Evolutionary conservation across 2,888 invertebrate genomes (phyloP), one percentile per base, ranked within the genome.

Genomic region (Micoletzkya japonica): DNA sequence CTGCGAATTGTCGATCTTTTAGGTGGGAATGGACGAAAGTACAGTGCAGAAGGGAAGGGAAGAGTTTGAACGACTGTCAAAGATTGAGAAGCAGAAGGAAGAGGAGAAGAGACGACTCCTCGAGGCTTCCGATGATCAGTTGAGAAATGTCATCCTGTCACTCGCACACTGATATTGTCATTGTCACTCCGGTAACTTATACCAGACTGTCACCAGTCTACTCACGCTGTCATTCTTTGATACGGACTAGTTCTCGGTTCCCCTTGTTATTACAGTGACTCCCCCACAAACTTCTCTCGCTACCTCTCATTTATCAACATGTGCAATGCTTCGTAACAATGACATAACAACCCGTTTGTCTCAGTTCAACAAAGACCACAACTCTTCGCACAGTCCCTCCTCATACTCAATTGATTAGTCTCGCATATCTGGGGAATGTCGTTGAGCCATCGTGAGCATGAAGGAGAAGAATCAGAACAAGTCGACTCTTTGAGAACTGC

Each of bases 311-410:
- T n/a, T n/a, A n/a, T n/a, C n/a, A n/a, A n/a, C n/a, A n/a, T n/a
- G n/a, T n/a, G n/a, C n/a, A n/a, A n/a, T n/a, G n/a, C n/a, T n/a
- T n/a, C n/a, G n/a, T n/a, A n/a, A n/a, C n/a, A n/a, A n/a, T n/a
- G n/a, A n/a, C n/a, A n/a, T n/a, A n/a, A n/a, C n/a, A n/a, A n/a
- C n/a, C n/a, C n/a, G n/a, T n/a, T n/a, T n/a, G n/a, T n/a, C n/a
- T n/a, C n/a, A n/a, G n/a, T n/a, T n/a, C n/a, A n/a, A n/a, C n/a
- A n/a, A n/a, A n/a, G n/a, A n/a, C n/a, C n/a, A n/a, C 83, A 83
- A 1, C 74, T 75, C 64, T 77, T 78, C 1, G 79, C 74, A 61
- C 83, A 83, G 36, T 83, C 82, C 50, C 80, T 73, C 30, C 71
- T 68, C 83, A 83, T 83, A 20, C 80, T 75, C 14, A 75, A 61